phyloP scores from a whole-genome alignment of 2,797 vertebrate genomes.

The Sternotherus odoratus region DNA sequence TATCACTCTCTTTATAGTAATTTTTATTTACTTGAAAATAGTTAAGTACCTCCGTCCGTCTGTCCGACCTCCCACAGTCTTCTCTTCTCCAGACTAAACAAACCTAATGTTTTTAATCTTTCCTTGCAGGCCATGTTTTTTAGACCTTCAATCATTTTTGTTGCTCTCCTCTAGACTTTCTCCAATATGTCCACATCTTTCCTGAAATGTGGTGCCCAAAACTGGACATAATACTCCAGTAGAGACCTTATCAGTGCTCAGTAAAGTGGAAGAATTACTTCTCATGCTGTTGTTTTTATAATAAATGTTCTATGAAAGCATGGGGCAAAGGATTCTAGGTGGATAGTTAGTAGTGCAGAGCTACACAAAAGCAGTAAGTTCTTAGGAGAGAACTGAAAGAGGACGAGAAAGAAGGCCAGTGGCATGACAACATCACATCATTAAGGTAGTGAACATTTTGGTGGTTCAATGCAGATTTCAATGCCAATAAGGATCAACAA shows the following conservation, averaged over 20 bases:
- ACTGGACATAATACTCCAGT: no score
- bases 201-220: no score
- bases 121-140: neutral
- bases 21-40: neutral
- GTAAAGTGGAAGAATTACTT: neutral
- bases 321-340: neutral
- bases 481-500: neutral
- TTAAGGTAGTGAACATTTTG: neutral
- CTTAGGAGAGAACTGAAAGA: neutral
- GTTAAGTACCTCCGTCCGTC: no score
- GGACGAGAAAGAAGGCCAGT: neutral
- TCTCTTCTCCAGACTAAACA: neutral
- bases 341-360: neutral
- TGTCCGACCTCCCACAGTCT: neutral
- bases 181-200: neutral
- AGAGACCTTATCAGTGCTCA: neutral
- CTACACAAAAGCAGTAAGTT: neutral
- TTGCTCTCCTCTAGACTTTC: neutral
- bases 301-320: rapidly evolving
- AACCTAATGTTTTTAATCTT: neutral
- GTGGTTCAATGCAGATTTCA: neutral
- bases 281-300: neutral
- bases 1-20: neutral
- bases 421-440: neutral
- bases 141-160: neutral